Conservation (phyloP, 2,888 invertebrate species). For the Chrysina gloriosa region DNA sequence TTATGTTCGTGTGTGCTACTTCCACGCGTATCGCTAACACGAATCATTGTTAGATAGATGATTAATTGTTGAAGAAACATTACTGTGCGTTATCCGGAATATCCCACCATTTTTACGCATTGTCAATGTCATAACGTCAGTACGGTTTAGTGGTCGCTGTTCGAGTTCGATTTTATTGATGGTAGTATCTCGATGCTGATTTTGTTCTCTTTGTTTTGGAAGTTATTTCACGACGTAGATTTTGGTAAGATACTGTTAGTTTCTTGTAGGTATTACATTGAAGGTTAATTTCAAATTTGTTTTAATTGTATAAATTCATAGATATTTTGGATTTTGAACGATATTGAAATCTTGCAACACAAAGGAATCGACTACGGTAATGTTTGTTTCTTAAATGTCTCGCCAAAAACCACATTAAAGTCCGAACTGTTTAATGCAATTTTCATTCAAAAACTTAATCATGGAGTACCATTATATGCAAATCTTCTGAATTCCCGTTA, state of each 20-base stretch:
- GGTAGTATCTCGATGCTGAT: neutral
- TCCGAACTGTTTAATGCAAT: too few relatives aligned
- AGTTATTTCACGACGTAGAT: neutral
- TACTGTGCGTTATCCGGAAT: neutral
- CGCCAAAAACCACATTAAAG: too few relatives aligned
- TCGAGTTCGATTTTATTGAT: neutral
- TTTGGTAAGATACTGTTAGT: neutral
- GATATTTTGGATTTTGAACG: too few relatives aligned
- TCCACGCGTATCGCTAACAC: neutral
- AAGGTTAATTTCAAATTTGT: too few relatives aligned
- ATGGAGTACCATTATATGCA: too few relatives aligned
- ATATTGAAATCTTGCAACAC: too few relatives aligned
- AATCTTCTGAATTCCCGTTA: too few relatives aligned
- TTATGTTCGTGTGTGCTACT: neutral
- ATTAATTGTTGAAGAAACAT: conserved; percentile 12
- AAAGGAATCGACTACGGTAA: too few relatives aligned
- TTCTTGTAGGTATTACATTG: too few relatives aligned
- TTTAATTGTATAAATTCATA: too few relatives aligned
- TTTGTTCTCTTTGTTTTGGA: neutral
- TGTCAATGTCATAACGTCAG: conserved; percentile 12
- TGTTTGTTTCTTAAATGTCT: too few relatives aligned
- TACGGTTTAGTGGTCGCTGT: neutral
- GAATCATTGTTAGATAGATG: neutral
- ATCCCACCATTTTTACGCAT: neutral
- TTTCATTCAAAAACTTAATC: too few relatives aligned